phyloP scores from a whole-genome alignment of 2,113 vertebrate species.

The Loxodonta africana region DNA sequence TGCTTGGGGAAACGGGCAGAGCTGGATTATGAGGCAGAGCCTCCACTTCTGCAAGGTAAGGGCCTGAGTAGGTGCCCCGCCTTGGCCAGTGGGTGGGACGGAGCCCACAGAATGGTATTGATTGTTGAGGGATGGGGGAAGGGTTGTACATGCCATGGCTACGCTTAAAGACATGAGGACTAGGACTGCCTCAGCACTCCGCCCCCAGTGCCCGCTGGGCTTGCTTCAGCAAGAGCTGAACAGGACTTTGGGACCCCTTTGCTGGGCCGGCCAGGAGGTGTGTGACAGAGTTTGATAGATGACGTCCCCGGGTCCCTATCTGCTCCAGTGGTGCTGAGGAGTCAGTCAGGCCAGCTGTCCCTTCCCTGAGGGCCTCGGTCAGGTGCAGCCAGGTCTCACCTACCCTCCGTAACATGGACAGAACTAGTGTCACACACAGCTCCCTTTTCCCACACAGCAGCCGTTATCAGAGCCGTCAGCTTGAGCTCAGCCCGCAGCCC shows the following conservation, averaged over 20 bases:
- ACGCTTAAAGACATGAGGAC: not conserved
- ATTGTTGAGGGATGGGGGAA: too few species aligned
- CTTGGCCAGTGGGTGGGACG: rapidly evolving
- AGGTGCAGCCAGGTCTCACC: not conserved
- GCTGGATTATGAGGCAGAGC: not conserved
- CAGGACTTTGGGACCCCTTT: not conserved
- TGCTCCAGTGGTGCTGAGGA: not conserved
- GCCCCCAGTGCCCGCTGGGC: not conserved
- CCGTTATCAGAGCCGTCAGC: not conserved
- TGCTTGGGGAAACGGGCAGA: not conserved
- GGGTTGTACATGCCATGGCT: too few species aligned
- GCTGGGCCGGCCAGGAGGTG: not conserved
- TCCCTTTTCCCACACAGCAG: not conserved
- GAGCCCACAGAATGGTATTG: not conserved
- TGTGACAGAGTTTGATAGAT: not conserved
- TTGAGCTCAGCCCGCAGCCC: rapidly evolving
- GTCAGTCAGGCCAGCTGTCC: too few species aligned
- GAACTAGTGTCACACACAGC: not conserved
- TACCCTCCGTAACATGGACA: rapidly evolving
- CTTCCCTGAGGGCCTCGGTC: not conserved
- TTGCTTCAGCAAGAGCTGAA: not conserved
- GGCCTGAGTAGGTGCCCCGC: not conserved
- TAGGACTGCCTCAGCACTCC: rapidly evolving
- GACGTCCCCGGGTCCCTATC: not conserved
- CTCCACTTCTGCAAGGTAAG: not conserved